Base-by-base conservation (phyloP, 2,888 invertebrate species). In the Serripes groenlandicus region DNA sequence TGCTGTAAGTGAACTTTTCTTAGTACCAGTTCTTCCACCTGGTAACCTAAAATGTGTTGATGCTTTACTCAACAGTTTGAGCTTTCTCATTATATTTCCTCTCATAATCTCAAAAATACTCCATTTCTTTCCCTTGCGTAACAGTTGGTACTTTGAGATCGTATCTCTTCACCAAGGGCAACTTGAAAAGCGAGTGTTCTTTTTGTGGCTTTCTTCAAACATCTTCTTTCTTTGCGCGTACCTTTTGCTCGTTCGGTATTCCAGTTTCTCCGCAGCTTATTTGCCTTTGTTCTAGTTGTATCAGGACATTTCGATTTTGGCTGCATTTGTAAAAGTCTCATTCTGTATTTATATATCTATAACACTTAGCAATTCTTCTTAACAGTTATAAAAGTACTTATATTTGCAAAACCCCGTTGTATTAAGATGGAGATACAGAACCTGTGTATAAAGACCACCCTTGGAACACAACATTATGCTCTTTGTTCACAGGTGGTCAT, bases 201-300 rank as follows among this genome's bases (percentile, higher is more conserved):
- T 26, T 68, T 68, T 26, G 49, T 21, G 3, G 37, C 42, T 11
- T 42, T 11, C 34, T 64, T 64, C 4, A 30, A 5, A 21, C 34
- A 7, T 64, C 64, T 7, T 64, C 62, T 64, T 34, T 11, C 3
- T 26, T 32, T 30, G 3, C 64, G n/a, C 34, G 64, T 26, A 2
- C 21, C 28, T 4, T 37, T 68, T 3, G 11, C 34, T 26, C 23
- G 37, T 15, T 68, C 49, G n/a, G 37, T 42, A 26, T n/a, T 42
- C 23, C 11, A 68, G 18, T 42, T 9, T 3, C 35, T 28, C 23
- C n/a, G 28, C 2, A 68, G 26, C 23, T 42, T 68, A 26, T 42
- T 68, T 42, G 66, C 66, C 35, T 68, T 68, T 15, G 42, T 26
- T 68, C 42, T 68, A 7, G 68, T 37, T 42, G 68, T 68, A 26